Evolutionary conservation across 2,888 invertebrate genomes (phyloP), one percentile per base, ranked within the genome.

Genomic region (Amitus sp.): DNA sequence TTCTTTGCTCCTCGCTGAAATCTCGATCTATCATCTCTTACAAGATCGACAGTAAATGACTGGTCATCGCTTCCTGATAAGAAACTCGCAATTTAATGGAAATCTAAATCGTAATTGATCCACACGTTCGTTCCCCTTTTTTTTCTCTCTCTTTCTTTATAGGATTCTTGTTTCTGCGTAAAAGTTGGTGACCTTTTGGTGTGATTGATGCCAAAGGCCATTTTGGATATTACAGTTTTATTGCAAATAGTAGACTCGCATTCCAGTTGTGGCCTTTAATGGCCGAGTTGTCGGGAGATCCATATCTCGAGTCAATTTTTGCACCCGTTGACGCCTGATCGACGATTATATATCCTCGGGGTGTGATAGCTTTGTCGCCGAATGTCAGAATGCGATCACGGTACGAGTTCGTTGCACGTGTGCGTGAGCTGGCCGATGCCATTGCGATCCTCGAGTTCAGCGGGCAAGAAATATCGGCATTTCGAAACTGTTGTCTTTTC

Each of bases 11-110:
- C 47, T 58, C 45, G 40, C 54, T 55, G 51, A 63, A 63, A 63
- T 63, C 58, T 63, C 62, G 58, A 63, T 63, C 62, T 54, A 63
- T 63, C 58, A 58, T 55, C 62, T 62, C 50, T 63, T 58, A 51
- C 51, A 55, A 58, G 58, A 63, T 63, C 62, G 55, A 50, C 42
- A 54, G 54, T 63, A 58, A 63, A 63, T 58, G 62, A 58, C 54
- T 55, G 58, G 43, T 58, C 62, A 55, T 58, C 54, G 62, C 17
- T 17, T 28, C 27, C 27, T 46, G 45, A 46, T 46, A 46, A 46
- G 45, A 18, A 46, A 46, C 40, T 40, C n/a, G 19, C 18, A 40
- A 40, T 40, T 40, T 40, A 40, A 19, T 40, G 40, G 40, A 18
- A 40, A 40, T 17, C 17, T 19, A 10, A 40, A 18, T 40, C n/a